Percentiles rank a stretch among this genome's conserved stretches.
Conservation (phyloP, 2,113 vertebrate species). For the Scartelaos histophorus region DNA sequence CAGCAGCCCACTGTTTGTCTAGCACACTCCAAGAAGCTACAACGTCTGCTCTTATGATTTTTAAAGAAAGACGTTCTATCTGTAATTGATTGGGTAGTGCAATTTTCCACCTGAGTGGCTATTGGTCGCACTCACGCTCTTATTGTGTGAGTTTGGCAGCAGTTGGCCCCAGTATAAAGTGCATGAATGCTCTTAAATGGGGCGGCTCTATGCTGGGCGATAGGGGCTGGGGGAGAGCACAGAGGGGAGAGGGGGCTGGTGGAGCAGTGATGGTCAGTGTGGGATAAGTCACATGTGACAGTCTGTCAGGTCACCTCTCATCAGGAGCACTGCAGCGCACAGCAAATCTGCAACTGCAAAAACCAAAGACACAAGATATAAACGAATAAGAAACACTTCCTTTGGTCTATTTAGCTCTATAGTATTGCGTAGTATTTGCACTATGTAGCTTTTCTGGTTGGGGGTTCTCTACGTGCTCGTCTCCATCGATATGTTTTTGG, state of each 20-base stretch:
- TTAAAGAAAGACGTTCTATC: constrained; percentile 55
- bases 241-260: neutral
- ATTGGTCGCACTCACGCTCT: constrained; percentile 15
- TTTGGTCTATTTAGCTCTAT: neutral
- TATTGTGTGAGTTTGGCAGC: constrained; percentile 56
- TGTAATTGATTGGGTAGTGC: constrained; percentile 69
- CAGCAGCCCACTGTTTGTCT: constrained; percentile 54
- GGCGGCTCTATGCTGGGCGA: constrained; percentile 40
- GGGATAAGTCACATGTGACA: constrained; percentile 66
- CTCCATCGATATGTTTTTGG: no score
- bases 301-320: constrained; percentile 69
- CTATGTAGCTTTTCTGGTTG: no score
- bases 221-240: constrained; percentile 17
- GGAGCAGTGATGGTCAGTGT: constrained; percentile 24
- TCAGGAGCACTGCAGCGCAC: constrained; percentile 53
- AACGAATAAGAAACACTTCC: neutral
- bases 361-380: constrained; percentile 2
- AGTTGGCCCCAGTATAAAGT: constrained; percentile 30
- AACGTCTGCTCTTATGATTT: constrained; percentile 56
- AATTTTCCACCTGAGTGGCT: constrained; percentile 72
- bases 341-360: constrained; percentile 43
- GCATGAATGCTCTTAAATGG: constrained; percentile 39
- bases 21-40: constrained; percentile 19
- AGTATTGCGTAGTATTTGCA: neutral
- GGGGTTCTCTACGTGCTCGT: no score